A percentile compares a stretch with the other conserved stretches of the same genome.
These are phyloP conservation scores for Sinohyriopsis cumingii DNA, from an alignment of 2,888 invertebrate species.

Conservation along the genomic window DNA sequence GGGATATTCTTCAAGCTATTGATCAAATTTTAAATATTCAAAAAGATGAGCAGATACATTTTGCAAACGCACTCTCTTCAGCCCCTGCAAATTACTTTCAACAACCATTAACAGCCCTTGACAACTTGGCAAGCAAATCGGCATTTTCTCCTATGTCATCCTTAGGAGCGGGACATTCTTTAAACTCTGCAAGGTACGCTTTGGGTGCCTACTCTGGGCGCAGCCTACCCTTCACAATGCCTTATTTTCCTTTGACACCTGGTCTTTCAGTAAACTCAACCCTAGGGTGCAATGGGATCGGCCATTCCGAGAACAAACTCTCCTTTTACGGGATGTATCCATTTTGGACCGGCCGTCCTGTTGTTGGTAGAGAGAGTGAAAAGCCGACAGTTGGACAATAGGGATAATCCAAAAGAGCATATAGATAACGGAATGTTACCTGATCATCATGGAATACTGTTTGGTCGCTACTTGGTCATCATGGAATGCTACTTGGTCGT, in stretches of 20 bases:
- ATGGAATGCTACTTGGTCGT: too few relatives aligned
- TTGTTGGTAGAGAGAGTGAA: constrained; percentile 38
- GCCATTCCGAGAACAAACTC: constrained; percentile 40
- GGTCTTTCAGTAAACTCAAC: constrained; percentile 55
- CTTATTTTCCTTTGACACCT: constrained; percentile 60
- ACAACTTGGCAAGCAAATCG: constrained; percentile 54
- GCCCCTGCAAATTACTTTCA: constrained; percentile 8
- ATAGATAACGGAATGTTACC: too few relatives aligned
- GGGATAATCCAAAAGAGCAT: too few relatives aligned
- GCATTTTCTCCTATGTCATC: constrained; percentile 67
- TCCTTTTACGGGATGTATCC: constrained; percentile 57
- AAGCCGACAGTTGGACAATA: constrained; percentile 44
- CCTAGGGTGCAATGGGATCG: constrained; percentile 49
- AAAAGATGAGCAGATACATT: constrained; percentile 19
- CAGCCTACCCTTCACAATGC: constrained; percentile 57
- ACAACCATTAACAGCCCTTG: constrained; percentile 37
- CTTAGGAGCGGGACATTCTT: constrained; percentile 41
- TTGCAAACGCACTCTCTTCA: constrained; percentile 12
- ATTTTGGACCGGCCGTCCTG: constrained; percentile 55
- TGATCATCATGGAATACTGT: too few relatives aligned
- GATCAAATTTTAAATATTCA: constrained; percentile 80
- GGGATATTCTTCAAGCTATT: constrained; percentile 93
- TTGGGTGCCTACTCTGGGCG: constrained; percentile 47
- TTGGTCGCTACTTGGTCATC: too few relatives aligned
- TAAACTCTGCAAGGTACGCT: constrained; percentile 54